Evolutionary conservation across 2,113 vertebrate genomes (phyloP).

Genomic region (Aphelocoma coerulescens): DNA sequence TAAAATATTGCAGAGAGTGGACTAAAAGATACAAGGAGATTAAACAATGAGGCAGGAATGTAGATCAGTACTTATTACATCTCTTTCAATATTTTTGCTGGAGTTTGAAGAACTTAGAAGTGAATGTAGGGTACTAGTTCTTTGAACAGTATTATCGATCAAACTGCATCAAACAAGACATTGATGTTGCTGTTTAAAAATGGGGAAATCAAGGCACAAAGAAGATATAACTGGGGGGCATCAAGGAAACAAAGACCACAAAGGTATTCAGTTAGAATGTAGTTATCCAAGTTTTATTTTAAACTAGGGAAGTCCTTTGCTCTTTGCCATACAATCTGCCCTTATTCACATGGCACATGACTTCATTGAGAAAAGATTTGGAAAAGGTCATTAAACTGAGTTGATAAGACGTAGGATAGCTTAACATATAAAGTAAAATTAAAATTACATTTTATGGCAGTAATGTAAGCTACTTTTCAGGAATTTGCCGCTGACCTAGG

Average conservation of each 20-base stretch:
- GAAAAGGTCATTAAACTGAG: not conserved
- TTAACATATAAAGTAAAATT: fast-evolving
- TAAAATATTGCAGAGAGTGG: not conserved
- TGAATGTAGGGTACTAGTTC: not conserved
- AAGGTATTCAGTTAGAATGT: not conserved
- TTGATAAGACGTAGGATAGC: not conserved
- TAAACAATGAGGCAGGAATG: not conserved
- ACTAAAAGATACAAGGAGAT: not conserved
- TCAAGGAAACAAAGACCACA: not conserved
- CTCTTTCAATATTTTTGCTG: not conserved
- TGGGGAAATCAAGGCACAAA: not conserved
- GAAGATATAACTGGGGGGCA: not conserved
- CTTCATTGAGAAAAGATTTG: not conserved
- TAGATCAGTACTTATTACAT: not conserved
- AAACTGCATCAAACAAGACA: not conserved
- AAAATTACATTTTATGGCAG: not conserved
- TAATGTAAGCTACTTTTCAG: not conserved
- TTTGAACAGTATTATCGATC: not conserved
- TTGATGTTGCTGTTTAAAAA: not conserved
- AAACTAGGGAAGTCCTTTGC: not conserved
- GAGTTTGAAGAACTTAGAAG: not conserved
- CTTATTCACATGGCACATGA: fast-evolving
- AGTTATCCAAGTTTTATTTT: not conserved
- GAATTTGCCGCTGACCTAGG: not conserved
- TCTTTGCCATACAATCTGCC: not conserved